Percentiles rank a stretch among this genome's conserved stretches.
These are phyloP conservation scores for Portunus trituberculatus DNA, from an alignment of 1,140 invertebrate genomes.

Conservation along the genomic window DNA sequence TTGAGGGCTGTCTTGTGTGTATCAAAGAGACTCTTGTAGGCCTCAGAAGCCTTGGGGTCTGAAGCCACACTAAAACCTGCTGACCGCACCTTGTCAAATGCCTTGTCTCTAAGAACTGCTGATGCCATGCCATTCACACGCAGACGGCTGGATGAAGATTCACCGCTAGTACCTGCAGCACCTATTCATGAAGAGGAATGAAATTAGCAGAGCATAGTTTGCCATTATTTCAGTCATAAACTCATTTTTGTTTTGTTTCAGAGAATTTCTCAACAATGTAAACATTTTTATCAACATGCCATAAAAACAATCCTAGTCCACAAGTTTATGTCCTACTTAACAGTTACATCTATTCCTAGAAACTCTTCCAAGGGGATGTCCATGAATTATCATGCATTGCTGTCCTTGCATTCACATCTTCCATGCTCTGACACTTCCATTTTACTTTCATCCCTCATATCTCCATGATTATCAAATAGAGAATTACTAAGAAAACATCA, in stretches of 20 bases:
- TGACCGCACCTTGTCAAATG: conserved; percentile 71
- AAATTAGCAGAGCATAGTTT: not conserved
- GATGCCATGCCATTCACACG: conserved; percentile 81
- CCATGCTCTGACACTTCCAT: no score
- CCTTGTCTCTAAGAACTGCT: conserved; percentile 69
- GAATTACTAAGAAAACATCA: not conserved
- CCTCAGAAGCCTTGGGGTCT: conserved; percentile 93
- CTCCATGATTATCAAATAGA: no score
- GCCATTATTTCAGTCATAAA: not conserved
- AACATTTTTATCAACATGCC: no score
- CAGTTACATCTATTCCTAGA: no score
- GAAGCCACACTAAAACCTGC: conserved; percentile 85
- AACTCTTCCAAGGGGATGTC: no score
- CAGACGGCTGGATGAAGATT: conserved; percentile 75
- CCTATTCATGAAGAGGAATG: conserved; percentile 73
- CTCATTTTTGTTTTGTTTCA: no score
- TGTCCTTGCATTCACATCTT: no score
- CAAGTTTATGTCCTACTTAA: no score
- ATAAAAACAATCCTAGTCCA: no score
- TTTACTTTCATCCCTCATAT: no score
- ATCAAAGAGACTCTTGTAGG: conserved; percentile 97
- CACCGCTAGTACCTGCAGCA: conserved; percentile 57
- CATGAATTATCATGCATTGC: no score
- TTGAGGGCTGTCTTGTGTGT: conserved; percentile 91
- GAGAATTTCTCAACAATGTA: no score